Evolutionary conservation across 1,140 invertebrate species (phyloP).

Genomic region (Atta texana): DNA sequence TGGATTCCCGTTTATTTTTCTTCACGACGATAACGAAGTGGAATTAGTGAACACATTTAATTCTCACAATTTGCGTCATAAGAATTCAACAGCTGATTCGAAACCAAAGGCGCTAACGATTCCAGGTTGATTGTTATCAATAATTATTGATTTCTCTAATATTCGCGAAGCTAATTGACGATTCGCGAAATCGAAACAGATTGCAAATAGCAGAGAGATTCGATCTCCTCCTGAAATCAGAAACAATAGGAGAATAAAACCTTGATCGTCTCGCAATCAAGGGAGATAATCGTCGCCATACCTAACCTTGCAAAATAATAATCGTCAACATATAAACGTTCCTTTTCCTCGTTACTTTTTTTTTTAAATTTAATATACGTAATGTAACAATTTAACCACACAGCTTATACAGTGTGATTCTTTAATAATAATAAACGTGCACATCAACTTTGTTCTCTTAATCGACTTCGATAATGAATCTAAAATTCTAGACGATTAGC

Average conservation of each 20-base stretch:
- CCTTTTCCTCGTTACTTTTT: background rate
- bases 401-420: constrained; percentile 16
- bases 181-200: background rate
- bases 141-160: background rate
- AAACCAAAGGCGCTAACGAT: background rate
- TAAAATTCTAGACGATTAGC: background rate
- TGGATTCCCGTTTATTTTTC: background rate
- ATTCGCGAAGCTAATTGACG: background rate
- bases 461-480: background rate
- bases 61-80: background rate
- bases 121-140: background rate
- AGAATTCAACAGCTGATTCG: background rate
- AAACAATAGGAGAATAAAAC: background rate
- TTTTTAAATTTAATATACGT: background rate
- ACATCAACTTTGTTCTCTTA: constrained; percentile 42
- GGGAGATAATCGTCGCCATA: background rate
- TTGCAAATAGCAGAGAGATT: background rate
- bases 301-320: background rate
- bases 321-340: background rate
- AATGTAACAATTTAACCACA: constrained; percentile 50
- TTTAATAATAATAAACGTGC: constrained; percentile 61
- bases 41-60: background rate
- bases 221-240: background rate
- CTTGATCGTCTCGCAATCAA: background rate
- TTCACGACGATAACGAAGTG: background rate